phyloP scores from a whole-genome alignment of 2,888 invertebrate genomes.

The Villa cingulata region DNA sequence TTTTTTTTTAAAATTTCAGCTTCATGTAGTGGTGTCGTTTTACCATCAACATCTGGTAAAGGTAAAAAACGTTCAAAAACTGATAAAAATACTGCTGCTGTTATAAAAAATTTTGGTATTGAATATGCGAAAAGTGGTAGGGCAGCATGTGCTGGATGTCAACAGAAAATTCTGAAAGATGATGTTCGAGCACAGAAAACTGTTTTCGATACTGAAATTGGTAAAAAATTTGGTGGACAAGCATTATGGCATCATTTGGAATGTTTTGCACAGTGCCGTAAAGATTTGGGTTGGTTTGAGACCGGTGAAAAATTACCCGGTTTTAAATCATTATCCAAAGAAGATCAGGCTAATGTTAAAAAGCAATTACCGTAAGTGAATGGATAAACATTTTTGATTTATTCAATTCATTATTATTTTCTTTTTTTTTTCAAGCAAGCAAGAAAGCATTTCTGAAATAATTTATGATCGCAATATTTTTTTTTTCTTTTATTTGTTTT shows the following conservation, averaged over 20 bases:
- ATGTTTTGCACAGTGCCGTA: conserved; percentile 67
- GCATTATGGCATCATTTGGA: conserved; percentile 84
- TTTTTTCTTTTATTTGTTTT: not conserved
- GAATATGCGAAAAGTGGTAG: conserved; percentile 80
- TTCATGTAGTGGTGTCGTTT: conserved; percentile 11
- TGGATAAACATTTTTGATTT: not conserved
- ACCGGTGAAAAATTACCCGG: conserved; percentile 65
- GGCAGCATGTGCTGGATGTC: conserved; percentile 70
- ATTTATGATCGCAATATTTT: not conserved
- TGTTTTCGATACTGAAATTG: conserved; percentile 69
- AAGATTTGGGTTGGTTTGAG: conserved; percentile 58
- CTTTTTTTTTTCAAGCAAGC: too few species aligned
- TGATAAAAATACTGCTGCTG: conserved; percentile 28
- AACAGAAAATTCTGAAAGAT: conserved; percentile 64
- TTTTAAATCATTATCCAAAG: conserved; percentile 49
- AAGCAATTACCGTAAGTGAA: conserved; percentile 52
- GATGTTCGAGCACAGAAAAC: conserved; percentile 68
- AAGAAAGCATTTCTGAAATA: too few species aligned
- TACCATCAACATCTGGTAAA: conserved; percentile 31
- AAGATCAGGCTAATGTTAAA: conserved; percentile 54
- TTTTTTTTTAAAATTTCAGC: conserved; percentile 11
- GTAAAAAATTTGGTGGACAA: conserved; percentile 67
- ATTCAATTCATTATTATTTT: not conserved
- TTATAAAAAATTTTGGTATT: conserved; percentile 52
- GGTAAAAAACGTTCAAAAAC: conserved; percentile 41